Conservation (phyloP, 2,888 invertebrate genomes). For the Drosophila austrosaltans region DNA sequence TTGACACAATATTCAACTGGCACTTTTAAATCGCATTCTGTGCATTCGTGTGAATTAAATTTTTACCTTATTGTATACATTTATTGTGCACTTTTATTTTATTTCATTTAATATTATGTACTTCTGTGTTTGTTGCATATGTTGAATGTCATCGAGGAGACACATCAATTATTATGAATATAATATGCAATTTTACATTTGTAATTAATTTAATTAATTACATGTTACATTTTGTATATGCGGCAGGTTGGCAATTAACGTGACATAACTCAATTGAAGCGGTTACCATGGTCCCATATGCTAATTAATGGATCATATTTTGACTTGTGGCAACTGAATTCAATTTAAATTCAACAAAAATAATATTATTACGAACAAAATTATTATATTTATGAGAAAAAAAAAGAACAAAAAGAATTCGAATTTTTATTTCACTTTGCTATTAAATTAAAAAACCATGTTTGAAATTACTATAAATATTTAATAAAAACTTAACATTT, state of each 20-base stretch:
- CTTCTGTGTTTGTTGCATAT: conserved; percentile 46
- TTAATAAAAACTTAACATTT: too few relatives aligned
- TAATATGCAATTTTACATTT: conserved; percentile 39
- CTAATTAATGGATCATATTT: conserved; percentile 56
- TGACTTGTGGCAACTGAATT: conserved; percentile 10
- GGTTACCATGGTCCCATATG: conserved; percentile 29
- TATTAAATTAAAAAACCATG: too few relatives aligned
- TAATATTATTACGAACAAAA: background rate
- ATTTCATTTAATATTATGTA: conserved; percentile 20
- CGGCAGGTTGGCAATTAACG: conserved; percentile 57
- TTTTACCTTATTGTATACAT: background rate
- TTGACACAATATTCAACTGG: conserved; percentile 63
- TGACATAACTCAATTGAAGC: conserved; percentile 57
- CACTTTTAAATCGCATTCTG: conserved; percentile 35
- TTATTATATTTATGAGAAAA: background rate
- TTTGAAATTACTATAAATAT: too few relatives aligned
- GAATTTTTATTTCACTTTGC: too few relatives aligned
- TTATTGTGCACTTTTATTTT: background rate
- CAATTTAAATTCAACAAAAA: background rate
- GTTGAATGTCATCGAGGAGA: conserved; percentile 27
- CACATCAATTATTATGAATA: conserved; percentile 51
- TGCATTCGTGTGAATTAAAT: background rate
- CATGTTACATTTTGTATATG: conserved; percentile 38
- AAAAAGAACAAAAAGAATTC: too few relatives aligned
- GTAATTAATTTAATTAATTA: conserved; percentile 63